These are phyloP conservation scores for Pinctada fucata DNA, from an alignment of 2,888 invertebrate species.

Conservation along the genomic window DNA sequence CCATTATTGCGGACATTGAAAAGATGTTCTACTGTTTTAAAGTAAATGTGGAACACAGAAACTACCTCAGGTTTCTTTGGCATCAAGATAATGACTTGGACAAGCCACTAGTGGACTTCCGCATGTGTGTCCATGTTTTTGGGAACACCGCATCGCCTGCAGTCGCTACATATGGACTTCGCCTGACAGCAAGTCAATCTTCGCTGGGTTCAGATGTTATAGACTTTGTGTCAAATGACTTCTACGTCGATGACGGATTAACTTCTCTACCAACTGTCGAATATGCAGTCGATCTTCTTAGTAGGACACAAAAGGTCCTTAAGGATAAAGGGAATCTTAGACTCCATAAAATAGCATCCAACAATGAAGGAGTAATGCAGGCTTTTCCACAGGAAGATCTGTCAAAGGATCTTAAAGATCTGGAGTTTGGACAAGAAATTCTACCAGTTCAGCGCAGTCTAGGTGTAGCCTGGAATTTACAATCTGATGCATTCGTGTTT, in stretches of 20 bases:
- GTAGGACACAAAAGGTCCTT: constrained; percentile 38
- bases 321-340: constrained; percentile 34
- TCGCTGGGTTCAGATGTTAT: constrained; percentile 20
- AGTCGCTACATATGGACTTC: constrained; percentile 43
- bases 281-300: constrained; percentile 34
- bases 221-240: constrained; percentile 38
- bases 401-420: constrained; percentile 37
- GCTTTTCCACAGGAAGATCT: constrained; percentile 45
- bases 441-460: constrained; percentile 34
- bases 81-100: constrained; percentile 36
- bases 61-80: constrained; percentile 49
- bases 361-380: constrained; percentile 41
- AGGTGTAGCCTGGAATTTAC: constrained; percentile 39
- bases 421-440: constrained; percentile 42
- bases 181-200: constrained; percentile 27
- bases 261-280: constrained; percentile 29
- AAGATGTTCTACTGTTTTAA: constrained; percentile 48
- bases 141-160: constrained; percentile 46
- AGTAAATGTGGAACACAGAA: constrained; percentile 35
- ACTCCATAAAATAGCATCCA: constrained; percentile 52
- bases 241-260: constrained; percentile 52
- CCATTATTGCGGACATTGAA: constrained; percentile 43
- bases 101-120: constrained; percentile 38
- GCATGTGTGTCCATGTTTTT: constrained; percentile 44
- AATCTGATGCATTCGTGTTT: constrained; percentile 40